Percentiles rank a stretch among this genome's conserved stretches.
phyloP scores from a whole-genome alignment of 2,888 invertebrate species.

The Thumatha senex region DNA sequence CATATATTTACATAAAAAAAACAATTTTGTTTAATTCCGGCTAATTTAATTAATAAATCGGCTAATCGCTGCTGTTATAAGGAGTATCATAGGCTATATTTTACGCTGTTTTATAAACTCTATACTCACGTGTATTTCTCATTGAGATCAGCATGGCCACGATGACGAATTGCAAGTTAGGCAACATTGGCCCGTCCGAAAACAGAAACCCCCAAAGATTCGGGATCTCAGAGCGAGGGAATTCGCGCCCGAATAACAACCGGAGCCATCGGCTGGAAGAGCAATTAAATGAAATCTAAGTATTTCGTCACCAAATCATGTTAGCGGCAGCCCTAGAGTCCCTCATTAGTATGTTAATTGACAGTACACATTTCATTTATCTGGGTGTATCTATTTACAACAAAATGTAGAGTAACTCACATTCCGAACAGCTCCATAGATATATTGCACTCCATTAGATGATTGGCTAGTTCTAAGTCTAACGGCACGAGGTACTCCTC shows the following conservation, averaged over 20 bases:
- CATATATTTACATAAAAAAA: too few relatives aligned
- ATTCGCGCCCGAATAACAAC: constrained; percentile 92
- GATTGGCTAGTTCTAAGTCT: constrained; percentile 78
- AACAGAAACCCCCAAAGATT: constrained; percentile 93
- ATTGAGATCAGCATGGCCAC: constrained; percentile 91
- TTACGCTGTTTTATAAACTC: too few relatives aligned
- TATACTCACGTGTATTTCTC: constrained; percentile 85
- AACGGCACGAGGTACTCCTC: constrained; percentile 86
- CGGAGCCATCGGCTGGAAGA: constrained; percentile 91
- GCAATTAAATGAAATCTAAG: too few relatives aligned
- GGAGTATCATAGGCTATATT: too few relatives aligned
- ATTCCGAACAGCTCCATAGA: constrained; percentile 94
- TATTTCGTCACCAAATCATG: too few relatives aligned
- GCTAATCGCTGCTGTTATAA: too few relatives aligned
- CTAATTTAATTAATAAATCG: too few relatives aligned
- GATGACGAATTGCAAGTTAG: constrained; percentile 84
- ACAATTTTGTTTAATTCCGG: too few relatives aligned
- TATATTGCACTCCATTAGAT: constrained; percentile 88
- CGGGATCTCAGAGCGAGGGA: constrained; percentile 89
- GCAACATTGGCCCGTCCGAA: constrained; percentile 84
- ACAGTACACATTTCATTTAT: too few relatives aligned
- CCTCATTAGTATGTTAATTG: too few relatives aligned
- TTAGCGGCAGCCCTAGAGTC: too few relatives aligned
- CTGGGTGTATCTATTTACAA: too few relatives aligned
- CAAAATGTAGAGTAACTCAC: constrained; percentile 71